A percentile compares a stretch with the other conserved stretches of the same genome.
These are phyloP conservation scores for Chloebia gouldiae DNA, from an alignment of 2,113 vertebrate species.

Conservation along the genomic window DNA sequence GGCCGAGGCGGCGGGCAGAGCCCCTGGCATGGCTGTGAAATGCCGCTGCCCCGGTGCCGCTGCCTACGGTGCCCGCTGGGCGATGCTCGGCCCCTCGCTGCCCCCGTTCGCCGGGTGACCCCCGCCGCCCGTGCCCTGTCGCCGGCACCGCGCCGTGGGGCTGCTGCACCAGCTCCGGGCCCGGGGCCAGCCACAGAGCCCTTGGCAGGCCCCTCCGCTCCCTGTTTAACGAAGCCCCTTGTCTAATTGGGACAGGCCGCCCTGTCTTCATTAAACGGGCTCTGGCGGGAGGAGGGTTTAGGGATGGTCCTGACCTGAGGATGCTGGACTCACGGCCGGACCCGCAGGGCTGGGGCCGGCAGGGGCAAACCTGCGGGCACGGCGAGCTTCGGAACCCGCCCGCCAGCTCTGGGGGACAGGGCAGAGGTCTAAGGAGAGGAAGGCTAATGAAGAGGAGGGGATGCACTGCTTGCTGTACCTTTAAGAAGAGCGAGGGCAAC, in stretches of 20 bases:
- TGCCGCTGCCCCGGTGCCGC: background rate
- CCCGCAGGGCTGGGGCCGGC: background rate
- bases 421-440: background rate
- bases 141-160: background rate
- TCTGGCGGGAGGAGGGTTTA: background rate
- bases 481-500: conserved; percentile 42
- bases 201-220: conserved; percentile 47
- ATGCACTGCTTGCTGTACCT: conserved; percentile 13
- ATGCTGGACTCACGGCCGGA: background rate
- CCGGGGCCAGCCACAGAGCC: conserved; percentile 14
- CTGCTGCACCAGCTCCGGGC: conserved; percentile 16
- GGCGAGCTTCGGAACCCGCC: background rate
- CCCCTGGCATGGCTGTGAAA: fast-evolving
- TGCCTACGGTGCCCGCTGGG: background rate
- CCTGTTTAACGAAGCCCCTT: conserved; percentile 42
- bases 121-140: background rate
- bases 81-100: background rate
- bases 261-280: conserved; percentile 44
- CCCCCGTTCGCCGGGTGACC: background rate
- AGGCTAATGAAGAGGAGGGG: background rate
- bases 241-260: conserved; percentile 57
- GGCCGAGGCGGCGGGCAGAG: background rate
- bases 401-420: background rate
- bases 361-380: background rate
- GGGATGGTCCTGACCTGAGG: background rate